phyloP scores from a whole-genome alignment of 2,888 invertebrate species.

The Pseudococcus jackbeardsleyi region DNA sequence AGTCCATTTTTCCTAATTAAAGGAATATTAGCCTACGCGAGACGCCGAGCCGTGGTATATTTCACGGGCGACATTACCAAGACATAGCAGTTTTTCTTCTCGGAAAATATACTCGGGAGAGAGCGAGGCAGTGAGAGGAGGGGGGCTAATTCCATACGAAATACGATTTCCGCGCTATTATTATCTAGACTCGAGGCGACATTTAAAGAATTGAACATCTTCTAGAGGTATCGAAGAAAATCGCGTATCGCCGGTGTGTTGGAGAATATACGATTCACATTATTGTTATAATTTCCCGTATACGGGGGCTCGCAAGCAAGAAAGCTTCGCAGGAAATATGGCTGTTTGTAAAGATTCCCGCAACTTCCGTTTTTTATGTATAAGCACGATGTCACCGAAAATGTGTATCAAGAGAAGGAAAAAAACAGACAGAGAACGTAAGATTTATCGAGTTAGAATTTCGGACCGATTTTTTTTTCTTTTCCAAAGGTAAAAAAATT shows the following conservation, averaged over 20 bases:
- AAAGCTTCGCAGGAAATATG: constrained; percentile 58
- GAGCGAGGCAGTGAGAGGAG: too few relatives aligned
- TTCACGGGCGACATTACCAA: constrained; percentile 2
- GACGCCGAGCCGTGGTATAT: background rate
- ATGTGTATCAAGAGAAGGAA: constrained; percentile 18
- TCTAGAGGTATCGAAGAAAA: constrained; percentile 44
- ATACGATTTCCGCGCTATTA: constrained; percentile 53
- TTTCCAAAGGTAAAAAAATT: background rate
- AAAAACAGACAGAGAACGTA: background rate
- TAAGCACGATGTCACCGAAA: constrained; percentile 45
- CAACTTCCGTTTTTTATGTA: constrained; percentile 45
- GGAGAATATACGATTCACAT: constrained; percentile 40
- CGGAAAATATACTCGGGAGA: background rate
- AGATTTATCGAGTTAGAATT: constrained; percentile 42
- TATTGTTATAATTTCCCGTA: constrained; percentile 56
- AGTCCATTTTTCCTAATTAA: constrained; percentile 62
- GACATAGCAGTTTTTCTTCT: background rate
- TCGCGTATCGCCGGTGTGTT: constrained; percentile 60
- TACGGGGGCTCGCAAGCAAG: constrained; percentile 51
- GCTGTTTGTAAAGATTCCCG: constrained; percentile 61
- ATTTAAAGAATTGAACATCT: constrained; percentile 48
- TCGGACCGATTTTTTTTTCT: constrained; percentile 33
- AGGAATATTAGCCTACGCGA: background rate
- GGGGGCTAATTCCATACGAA: constrained; percentile 31
- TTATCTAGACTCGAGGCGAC: constrained; percentile 14